Conservation (phyloP, 1,140 invertebrate genomes). For the Halyomorpha halys region DNA sequence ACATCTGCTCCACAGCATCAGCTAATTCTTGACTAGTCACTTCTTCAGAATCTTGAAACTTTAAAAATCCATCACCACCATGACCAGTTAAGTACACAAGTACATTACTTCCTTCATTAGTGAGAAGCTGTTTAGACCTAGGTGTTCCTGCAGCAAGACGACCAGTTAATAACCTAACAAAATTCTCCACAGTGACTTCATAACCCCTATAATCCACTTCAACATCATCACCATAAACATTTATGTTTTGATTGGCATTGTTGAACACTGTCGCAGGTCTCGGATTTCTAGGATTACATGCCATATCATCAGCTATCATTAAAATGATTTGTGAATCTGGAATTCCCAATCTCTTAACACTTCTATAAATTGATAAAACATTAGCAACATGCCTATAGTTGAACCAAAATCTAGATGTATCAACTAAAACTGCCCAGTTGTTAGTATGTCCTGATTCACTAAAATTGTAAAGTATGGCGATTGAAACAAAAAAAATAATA, state of each 20-base stretch:
- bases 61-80: conserved; percentile 97
- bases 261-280: conserved; percentile 97
- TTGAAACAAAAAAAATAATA: no score
- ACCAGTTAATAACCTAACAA: conserved; percentile 90
- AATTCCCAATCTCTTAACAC: conserved; percentile 93
- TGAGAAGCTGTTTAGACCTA: conserved; percentile 86
- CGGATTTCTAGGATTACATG: conserved; percentile 96
- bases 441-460: conserved; percentile 63
- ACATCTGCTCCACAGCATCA: conserved; percentile 99
- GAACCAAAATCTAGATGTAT: conserved; percentile 98
- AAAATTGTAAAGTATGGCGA: no score
- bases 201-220: conserved; percentile 99
- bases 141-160: conserved; percentile 82
- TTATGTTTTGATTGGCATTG: conserved; percentile 94
- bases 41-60: conserved; percentile 99
- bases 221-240: conserved; percentile 98
- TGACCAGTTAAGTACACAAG: conserved; percentile 95
- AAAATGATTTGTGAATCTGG: conserved; percentile 94
- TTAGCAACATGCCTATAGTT: conserved; percentile 99
- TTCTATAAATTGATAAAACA: conserved; percentile 94
- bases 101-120: conserved; percentile 95
- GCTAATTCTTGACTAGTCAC: conserved; percentile 97
- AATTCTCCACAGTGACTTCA: conserved; percentile 98
- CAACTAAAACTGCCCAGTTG: conserved; percentile 98
- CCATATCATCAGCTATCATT: conserved; percentile 99